Evolutionary conservation across 2,888 invertebrate species (phyloP).

Genomic region (Odontomyia ornata): DNA sequence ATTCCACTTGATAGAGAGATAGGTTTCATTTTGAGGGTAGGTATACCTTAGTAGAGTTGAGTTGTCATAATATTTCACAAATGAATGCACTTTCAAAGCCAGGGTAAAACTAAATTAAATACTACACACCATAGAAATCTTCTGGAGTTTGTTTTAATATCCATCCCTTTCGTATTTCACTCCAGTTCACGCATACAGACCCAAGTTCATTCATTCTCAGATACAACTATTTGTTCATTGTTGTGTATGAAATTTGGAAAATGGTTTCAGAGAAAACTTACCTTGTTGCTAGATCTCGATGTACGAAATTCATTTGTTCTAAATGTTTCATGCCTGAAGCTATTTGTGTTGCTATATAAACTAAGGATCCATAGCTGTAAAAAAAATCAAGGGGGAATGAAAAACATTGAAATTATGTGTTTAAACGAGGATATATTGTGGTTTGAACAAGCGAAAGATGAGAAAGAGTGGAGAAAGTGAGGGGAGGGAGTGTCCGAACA

Average conservation of each 20-base stretch:
- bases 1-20: not conserved
- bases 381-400: slow-evolving; percentile 9
- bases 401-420: not conserved
- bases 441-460: not conserved
- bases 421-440: not conserved
- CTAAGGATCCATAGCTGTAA: slow-evolving; percentile 82
- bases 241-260: slow-evolving; percentile 2
- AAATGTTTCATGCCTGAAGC: slow-evolving; percentile 91
- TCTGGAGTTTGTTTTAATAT: not conserved
- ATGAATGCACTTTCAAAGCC: not conserved
- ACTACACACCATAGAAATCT: too few relatives aligned
- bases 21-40: too few relatives aligned
- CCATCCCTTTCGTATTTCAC: not conserved
- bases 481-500: too few relatives aligned
- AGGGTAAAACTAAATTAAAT: slow-evolving; percentile 1
- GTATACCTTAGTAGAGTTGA: not conserved
- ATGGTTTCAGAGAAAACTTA: slow-evolving; percentile 62
- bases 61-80: slow-evolving; percentile 35
- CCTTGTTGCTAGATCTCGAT: slow-evolving; percentile 86
- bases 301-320: slow-evolving; percentile 84
- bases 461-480: too few relatives aligned
- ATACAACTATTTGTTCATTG: not conserved
- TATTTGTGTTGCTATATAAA: slow-evolving; percentile 87
- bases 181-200: not conserved
- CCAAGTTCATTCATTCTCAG: not conserved